phyloP scores from a whole-genome alignment of 2,113 vertebrate genomes.

The Larimichthys crocea region DNA sequence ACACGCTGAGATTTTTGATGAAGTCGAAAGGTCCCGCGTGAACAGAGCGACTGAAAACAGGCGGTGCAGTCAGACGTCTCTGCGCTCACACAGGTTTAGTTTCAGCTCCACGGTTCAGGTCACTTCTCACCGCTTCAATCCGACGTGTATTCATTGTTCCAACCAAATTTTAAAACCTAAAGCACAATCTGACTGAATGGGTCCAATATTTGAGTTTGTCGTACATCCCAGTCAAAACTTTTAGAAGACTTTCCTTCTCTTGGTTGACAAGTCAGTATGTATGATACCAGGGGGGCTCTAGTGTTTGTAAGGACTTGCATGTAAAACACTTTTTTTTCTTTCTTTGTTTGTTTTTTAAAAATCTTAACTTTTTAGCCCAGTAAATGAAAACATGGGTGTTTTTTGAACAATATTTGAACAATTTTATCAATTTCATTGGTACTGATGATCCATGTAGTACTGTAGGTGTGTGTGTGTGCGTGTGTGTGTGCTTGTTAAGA shows the following conservation, averaged over 20 bases:
- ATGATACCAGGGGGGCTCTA: conserved; percentile 71
- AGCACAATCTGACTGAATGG: conserved; percentile 79
- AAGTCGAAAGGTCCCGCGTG: conserved; percentile 23
- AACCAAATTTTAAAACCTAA: conserved; percentile 60
- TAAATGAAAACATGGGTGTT: conserved; percentile 41
- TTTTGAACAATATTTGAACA: conserved; percentile 66
- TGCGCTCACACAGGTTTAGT: no score
- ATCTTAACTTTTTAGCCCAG: conserved; percentile 66
- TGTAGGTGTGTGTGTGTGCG: conserved; percentile 59
- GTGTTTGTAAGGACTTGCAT: conserved; percentile 82
- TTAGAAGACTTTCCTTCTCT: conserved; percentile 64
- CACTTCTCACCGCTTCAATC: conserved; percentile 10
- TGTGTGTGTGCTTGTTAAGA: conserved; percentile 48
- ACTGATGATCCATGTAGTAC: conserved; percentile 72
- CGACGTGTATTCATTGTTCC: conserved; percentile 19
- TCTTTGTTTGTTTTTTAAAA: conserved; percentile 57
- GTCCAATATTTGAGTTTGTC: conserved; percentile 58
- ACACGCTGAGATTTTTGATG: conserved; percentile 53
- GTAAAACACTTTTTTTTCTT: conserved; percentile 71
- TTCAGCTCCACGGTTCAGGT: not conserved
- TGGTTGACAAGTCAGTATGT: conserved; percentile 77
- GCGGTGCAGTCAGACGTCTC: not conserved
- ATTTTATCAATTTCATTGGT: conserved; percentile 71
- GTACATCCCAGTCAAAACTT: conserved; percentile 71
- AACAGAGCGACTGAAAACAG: not conserved